Conservation (phyloP, 2,888 invertebrate species). For the Pyrrhia umbra region DNA sequence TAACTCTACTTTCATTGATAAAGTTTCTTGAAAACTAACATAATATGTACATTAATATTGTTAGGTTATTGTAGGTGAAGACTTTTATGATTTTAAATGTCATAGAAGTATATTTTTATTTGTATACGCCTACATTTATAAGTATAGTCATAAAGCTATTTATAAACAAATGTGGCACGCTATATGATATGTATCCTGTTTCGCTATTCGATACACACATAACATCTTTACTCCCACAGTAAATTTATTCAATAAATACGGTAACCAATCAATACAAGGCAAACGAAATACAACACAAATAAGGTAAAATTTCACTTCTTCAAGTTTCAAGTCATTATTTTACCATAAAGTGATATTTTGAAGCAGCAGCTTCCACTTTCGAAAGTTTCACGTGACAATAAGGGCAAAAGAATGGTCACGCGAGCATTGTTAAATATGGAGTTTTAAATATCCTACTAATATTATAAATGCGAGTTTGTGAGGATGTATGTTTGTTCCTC, state of each 20-base stretch:
- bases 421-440: slow-evolving; percentile 56
- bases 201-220: slow-evolving; percentile 21
- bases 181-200: slow-evolving; percentile 10
- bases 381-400: slow-evolving; percentile 63
- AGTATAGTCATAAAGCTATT: slow-evolving; percentile 5
- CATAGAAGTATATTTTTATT: too few species aligned
- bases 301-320: slow-evolving; percentile 47
- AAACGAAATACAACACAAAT: slow-evolving; percentile 22
- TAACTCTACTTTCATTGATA: too few species aligned
- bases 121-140: background rate
- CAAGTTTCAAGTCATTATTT: slow-evolving; percentile 53
- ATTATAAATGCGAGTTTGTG: too few species aligned
- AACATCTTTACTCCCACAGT: slow-evolving; percentile 6
- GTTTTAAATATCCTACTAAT: slow-evolving; percentile 36
- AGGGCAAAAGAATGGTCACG: slow-evolving; percentile 67
- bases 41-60: too few species aligned
- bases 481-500: too few species aligned
- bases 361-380: slow-evolving; percentile 62
- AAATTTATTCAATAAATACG: slow-evolving; percentile 44
- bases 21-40: too few species aligned
- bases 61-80: too few species aligned
- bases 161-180: slow-evolving; percentile 13
- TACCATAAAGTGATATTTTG: slow-evolving; percentile 63
- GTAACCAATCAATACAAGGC: slow-evolving; percentile 28
- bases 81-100: too few species aligned